Conservation (phyloP, 1,140 invertebrate species). For the Drosophila neocordata region DNA sequence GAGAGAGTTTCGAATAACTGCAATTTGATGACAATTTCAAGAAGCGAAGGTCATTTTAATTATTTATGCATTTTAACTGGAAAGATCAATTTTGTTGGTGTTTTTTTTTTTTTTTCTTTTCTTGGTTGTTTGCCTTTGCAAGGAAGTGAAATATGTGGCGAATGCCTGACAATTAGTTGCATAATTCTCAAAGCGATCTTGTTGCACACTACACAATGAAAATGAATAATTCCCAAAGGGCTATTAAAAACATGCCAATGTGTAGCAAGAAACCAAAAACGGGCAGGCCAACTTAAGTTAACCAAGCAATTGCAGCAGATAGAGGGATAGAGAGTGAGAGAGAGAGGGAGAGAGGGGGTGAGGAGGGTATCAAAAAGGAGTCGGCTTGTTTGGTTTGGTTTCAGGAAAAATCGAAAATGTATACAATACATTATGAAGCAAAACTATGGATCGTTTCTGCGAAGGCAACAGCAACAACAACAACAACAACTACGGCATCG, state of each 20-base stretch:
- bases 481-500: constrained; percentile 34
- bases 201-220: constrained; percentile 48
- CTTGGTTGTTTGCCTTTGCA: constrained; percentile 15
- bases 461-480: constrained; percentile 34
- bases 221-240: constrained; percentile 80
- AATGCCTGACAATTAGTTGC: constrained; percentile 77
- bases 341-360: too few species aligned
- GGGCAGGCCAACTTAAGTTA: constrained; percentile 10
- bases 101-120: constrained; percentile 10
- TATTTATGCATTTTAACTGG: constrained; percentile 77
- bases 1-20: constrained; percentile 52
- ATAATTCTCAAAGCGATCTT: constrained; percentile 51
- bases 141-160: constrained; percentile 54
- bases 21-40: constrained; percentile 24
- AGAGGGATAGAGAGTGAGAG: too few species aligned
- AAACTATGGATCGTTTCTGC: constrained; percentile 65
- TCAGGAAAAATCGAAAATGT: constrained; percentile 68
- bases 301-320: constrained; percentile 43
- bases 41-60: constrained; percentile 65
- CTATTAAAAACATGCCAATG: constrained; percentile 79
- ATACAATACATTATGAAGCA: constrained; percentile 69
- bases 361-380: background rate
- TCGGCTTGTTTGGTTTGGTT: constrained; percentile 21
- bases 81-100: constrained; percentile 9
- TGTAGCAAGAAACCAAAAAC: constrained; percentile 62